Conservation (phyloP, 2,797 vertebrate species). For the Typhlichthys eigenmanni region DNA sequence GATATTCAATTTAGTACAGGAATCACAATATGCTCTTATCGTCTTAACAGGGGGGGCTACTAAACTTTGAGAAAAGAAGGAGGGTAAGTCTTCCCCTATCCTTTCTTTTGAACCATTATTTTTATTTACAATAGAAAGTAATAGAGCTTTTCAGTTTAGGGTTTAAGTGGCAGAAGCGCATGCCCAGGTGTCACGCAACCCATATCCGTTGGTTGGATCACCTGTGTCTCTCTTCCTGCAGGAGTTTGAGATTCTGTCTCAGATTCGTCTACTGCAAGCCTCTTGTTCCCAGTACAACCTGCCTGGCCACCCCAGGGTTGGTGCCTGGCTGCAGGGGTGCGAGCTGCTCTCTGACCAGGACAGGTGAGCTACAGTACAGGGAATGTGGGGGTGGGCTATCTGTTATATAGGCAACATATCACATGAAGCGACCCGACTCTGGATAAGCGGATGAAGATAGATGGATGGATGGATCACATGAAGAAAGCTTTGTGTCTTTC, state of each 20-base stretch:
- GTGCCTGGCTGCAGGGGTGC: conserved; percentile 73
- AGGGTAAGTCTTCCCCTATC: conserved; percentile 73
- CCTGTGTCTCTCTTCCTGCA: conserved; percentile 38
- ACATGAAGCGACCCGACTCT: no score
- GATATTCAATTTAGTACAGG: background rate
- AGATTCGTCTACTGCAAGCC: conserved; percentile 79
- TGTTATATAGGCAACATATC: no score
- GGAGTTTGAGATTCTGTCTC: conserved; percentile 86
- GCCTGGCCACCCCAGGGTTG: conserved; percentile 63
- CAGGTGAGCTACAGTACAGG: conserved; percentile 69
- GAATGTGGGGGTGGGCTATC: no score
- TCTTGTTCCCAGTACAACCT: conserved; percentile 78
- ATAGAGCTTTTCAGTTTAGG: no score
- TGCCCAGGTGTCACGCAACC: background rate
- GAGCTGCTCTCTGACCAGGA: conserved; percentile 81
- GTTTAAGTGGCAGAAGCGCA: background rate
- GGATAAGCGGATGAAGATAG: no score
- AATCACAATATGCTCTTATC: no score
- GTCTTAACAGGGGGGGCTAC: conserved; percentile 75
- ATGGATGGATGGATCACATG: no score
- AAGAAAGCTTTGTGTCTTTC: no score
- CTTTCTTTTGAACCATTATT: background rate
- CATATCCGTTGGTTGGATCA: background rate
- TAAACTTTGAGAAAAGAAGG: conserved; percentile 87
- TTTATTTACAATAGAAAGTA: background rate